Percentiles rank a stretch among this genome's conserved stretches.
phyloP scores from a whole-genome alignment of 2,888 invertebrate genomes.

The Brachypalpus laphriformis region DNA sequence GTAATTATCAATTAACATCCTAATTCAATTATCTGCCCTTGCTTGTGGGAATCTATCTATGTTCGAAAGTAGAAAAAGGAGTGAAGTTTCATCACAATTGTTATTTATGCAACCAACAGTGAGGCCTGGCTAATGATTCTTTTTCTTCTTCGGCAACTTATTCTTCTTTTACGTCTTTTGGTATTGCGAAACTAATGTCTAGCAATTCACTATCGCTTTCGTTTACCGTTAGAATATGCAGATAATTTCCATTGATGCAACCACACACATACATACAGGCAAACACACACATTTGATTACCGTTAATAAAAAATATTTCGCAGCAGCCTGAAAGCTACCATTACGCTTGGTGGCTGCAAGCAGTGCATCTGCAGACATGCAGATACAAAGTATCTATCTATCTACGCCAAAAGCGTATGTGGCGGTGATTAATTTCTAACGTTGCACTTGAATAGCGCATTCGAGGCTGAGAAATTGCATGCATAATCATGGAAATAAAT shows the following conservation, averaged over 20 bases:
- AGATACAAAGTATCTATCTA: conserved; percentile 49
- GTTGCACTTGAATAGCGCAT: conserved; percentile 66
- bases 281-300: conserved; percentile 51
- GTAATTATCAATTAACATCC: conserved; percentile 28
- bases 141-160: conserved; percentile 8
- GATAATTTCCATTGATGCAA: conserved; percentile 72
- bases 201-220: conserved; percentile 73
- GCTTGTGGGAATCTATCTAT: not conserved
- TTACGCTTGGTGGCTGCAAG: not conserved
- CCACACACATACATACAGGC: not conserved
- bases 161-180: not conserved
- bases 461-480: conserved; percentile 55
- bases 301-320: conserved; percentile 65
- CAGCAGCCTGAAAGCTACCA: conserved; percentile 19
- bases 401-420: conserved; percentile 53
- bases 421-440: conserved; percentile 68
- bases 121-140: conserved; percentile 40
- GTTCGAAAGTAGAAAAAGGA: not conserved
- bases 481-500: conserved; percentile 63
- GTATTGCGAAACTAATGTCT: conserved; percentile 70
- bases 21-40: conserved; percentile 35
- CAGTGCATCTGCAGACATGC: not conserved
- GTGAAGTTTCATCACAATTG: conserved; percentile 11
- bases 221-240: conserved; percentile 70
- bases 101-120: conserved; percentile 42